A percentile compares a stretch with the other conserved stretches of the same genome.
phyloP scores from a whole-genome alignment of 2,113 vertebrate genomes.

The Microcebus lehilahytsara region DNA sequence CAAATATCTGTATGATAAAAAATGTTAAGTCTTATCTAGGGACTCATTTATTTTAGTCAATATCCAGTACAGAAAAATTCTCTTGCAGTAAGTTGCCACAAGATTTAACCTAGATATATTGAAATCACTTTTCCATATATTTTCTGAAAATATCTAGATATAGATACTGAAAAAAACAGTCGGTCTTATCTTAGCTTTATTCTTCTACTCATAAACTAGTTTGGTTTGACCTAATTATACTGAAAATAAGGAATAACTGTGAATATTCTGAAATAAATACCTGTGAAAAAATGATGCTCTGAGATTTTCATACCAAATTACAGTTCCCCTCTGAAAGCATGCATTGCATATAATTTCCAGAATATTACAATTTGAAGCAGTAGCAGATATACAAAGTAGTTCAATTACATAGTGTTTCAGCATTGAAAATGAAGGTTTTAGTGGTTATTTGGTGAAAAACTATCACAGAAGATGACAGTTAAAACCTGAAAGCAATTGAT shows the following conservation, averaged over 20 bases:
- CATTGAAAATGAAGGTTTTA: background rate
- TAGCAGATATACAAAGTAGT: background rate
- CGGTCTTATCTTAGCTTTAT: background rate
- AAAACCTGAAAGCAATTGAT: conserved; percentile 50
- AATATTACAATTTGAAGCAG: background rate
- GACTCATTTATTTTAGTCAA: background rate
- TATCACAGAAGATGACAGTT: conserved; percentile 58
- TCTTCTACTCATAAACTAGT: background rate
- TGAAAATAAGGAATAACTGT: background rate
- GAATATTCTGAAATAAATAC: background rate
- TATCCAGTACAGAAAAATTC: background rate
- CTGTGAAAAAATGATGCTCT: background rate
- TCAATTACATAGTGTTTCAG: background rate
- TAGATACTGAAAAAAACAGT: background rate
- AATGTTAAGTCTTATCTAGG: background rate
- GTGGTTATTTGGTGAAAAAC: background rate
- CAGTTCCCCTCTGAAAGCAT: background rate
- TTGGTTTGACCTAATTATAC: background rate
- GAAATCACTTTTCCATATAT: background rate
- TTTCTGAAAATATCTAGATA: background rate
- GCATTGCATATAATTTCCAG: background rate
- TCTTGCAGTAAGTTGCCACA: background rate
- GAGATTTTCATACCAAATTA: background rate
- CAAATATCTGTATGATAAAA: background rate
- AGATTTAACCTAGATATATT: background rate